Percentiles rank a stretch among this genome's conserved stretches.
phyloP scores from a whole-genome alignment of 2,113 vertebrate species.

The Morone saxatilis region DNA sequence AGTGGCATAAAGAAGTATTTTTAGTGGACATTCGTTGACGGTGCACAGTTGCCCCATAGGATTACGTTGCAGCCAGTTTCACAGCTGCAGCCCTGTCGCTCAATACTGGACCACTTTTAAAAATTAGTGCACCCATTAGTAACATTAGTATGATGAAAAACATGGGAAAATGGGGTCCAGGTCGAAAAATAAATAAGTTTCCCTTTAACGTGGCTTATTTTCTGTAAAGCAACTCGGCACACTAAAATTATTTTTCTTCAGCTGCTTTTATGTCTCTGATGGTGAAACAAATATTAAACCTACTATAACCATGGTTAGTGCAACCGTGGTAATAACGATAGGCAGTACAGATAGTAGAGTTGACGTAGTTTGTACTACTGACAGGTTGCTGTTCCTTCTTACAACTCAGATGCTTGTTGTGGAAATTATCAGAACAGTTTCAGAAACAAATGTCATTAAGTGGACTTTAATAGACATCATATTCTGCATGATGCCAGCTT shows the following conservation, averaged over 20 bases:
- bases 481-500: slow-evolving; percentile 17
- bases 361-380: no score
- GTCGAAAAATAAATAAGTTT: no score
- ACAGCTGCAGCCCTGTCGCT: no score
- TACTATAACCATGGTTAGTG: not conserved
- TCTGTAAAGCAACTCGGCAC: not conserved
- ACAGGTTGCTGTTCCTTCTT: not conserved
- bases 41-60: no score
- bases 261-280: not conserved
- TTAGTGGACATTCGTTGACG: no score
- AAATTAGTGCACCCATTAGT: no score
- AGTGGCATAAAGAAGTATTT: no score
- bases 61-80: no score
- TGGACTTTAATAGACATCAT: not conserved
- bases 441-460: not conserved
- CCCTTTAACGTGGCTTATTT: slow-evolving; percentile 29
- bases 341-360: not conserved
- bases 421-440: not conserved
- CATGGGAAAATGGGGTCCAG: no score
- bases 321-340: not conserved
- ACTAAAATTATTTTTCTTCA: not conserved
- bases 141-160: no score
- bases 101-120: no score
- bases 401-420: not conserved
- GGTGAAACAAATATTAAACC: slow-evolving; percentile 1